Conservation (phyloP, 2,113 vertebrate genomes). For the Apaloderma vittatum region DNA sequence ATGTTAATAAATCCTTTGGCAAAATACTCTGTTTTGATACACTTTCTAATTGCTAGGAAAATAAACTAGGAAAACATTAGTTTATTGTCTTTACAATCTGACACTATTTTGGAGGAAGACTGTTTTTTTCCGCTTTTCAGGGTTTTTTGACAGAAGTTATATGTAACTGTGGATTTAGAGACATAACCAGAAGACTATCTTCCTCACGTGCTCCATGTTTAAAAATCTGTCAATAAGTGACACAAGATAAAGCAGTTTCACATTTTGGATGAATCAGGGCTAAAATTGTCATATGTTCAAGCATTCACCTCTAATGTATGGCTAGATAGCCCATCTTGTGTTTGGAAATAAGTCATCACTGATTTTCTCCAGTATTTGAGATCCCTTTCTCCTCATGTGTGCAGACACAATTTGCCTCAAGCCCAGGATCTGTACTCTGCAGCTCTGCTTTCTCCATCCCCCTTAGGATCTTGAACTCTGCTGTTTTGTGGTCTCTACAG, state of each 20-base stretch:
- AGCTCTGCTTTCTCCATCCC: neutral
- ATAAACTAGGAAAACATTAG: neutral
- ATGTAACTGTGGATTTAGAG: neutral
- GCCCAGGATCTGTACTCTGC: neutral
- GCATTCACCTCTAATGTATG: neutral
- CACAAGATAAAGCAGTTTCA: neutral
- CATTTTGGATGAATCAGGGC: neutral
- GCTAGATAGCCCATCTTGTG: neutral
- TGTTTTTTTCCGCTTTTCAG: too few relatives aligned
- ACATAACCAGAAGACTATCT: accelerated
- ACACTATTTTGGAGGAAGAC: neutral
- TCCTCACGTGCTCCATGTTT: neutral
- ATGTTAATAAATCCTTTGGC: neutral
- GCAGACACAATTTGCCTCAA: neutral
- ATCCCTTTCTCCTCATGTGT: accelerated
- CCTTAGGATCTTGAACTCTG: neutral
- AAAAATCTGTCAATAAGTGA: neutral
- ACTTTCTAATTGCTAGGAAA: neutral
- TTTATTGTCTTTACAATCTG: neutral
- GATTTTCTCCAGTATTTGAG: neutral
- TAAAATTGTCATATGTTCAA: neutral
- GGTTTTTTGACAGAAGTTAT: neutral
- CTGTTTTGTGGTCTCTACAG: accelerated
- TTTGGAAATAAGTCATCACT: neutral
- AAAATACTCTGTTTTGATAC: neutral